These are phyloP conservation scores for Pogona vitticeps DNA, from an alignment of 2,113 vertebrate genomes.

Conservation along the genomic window DNA sequence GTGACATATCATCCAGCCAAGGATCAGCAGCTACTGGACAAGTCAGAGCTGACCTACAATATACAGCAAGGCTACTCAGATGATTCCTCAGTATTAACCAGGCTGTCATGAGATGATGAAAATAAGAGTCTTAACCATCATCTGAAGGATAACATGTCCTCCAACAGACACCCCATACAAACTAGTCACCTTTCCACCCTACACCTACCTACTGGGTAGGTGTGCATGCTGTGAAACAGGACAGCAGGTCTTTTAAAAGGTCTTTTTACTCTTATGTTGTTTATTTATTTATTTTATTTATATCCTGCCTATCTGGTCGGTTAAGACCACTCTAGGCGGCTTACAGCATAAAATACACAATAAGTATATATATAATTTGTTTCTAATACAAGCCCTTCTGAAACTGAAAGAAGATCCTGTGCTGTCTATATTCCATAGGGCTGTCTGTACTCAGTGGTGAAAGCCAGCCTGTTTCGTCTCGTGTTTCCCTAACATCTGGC, in stretches of 20 bases:
- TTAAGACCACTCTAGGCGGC: no score
- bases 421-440: neutral
- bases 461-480: neutral
- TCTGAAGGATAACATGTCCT: no score
- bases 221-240: no score
- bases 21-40: neutral
- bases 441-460: neutral
- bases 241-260: neutral
- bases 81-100: neutral
- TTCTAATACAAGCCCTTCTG: no score
- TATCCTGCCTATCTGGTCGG: no score
- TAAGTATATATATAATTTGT: no score
- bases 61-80: neutral
- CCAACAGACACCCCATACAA: no score
- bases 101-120: neutral
- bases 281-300: no score
- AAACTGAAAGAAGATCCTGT: neutral
- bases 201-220: neutral
- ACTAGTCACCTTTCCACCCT: neutral
- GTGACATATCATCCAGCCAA: neutral
- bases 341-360: no score
- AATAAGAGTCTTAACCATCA: neutral
- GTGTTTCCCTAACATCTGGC: neutral
- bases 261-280: no score
- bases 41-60: neutral